Evolutionary conservation across 2,888 invertebrate species (phyloP), one percentile per base, ranked within the genome.

Genomic region (Stomorhina lunata): DNA sequence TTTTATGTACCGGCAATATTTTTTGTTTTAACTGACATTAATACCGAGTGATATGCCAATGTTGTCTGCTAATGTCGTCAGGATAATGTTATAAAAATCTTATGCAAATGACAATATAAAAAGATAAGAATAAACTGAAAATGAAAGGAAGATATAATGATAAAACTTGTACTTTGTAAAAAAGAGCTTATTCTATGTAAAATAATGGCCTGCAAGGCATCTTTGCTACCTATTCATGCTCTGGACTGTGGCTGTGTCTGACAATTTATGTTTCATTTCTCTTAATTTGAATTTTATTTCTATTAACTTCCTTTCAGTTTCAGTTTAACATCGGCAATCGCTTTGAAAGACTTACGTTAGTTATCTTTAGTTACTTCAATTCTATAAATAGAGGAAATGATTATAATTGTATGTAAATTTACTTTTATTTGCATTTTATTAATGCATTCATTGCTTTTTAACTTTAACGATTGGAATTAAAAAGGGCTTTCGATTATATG

Each of bases 11-110:
- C 34, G 63, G 40, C 45, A 65, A 75, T 65, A 65, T 57, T 72
- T n/a, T n/a, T 72, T 72, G 45, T 65, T 57, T 12, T 32, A 75
- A 57, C 15, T 69, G 77, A 69, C 77, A 77, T 77, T 69, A 69
- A 77, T 69, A 69, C 68, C 48, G 77, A n/a, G n/a, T n/a, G n/a
- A n/a, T n/a, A n/a, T n/a, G n/a, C n/a, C n/a, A n/a, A n/a, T n/a
- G n/a, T n/a, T n/a, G 50, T 68, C 20, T 37, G 61, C 50, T 77
- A 50, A 48, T n/a, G n/a, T 37, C 55, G 9, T 25, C 50, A 68
- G 48, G 17, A 50, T 9, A 59, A 76, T n/a, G 10, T 12, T 50
- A 27, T 29, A 34, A 66, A 48, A 53, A 53, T n/a, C n/a, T n/a
- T n/a, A n/a, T n/a, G n/a, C n/a, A n/a, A 29, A 10, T 10, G 20